A percentile compares a stretch with the other conserved stretches of the same genome.
Evolutionary conservation across 1,140 invertebrate genomes (phyloP).

Genomic region (Aphaenogaster ashmeadi): DNA sequence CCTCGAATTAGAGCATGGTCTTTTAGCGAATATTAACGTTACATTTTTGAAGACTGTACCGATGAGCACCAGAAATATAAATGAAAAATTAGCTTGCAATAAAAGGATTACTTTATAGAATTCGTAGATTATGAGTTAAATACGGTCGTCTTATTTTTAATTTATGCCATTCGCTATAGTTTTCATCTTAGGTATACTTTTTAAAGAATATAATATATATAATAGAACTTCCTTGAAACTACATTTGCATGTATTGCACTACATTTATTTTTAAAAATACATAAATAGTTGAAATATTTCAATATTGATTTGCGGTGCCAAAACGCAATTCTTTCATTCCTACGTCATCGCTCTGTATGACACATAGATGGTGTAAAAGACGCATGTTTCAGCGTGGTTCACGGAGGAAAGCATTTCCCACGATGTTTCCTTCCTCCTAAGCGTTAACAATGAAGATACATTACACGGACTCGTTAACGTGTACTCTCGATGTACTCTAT

Average conservation of each 20-base stretch:
- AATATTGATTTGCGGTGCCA: no score
- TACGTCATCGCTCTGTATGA: background rate
- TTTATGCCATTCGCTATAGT: background rate
- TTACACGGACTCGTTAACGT: slow-evolving; percentile 48
- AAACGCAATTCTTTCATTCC: background rate
- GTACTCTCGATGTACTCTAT: slow-evolving; percentile 42
- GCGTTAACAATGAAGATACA: slow-evolving; percentile 51
- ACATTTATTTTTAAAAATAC: background rate
- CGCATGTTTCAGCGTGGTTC: slow-evolving; percentile 10
- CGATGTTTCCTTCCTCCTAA: slow-evolving; percentile 42
- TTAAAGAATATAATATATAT: background rate
- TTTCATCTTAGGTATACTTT: background rate
- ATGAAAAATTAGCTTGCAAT: background rate
- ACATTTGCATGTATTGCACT: background rate
- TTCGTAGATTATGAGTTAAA: background rate
- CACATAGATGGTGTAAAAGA: background rate
- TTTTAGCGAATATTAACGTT: background rate
- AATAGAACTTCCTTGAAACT: background rate
- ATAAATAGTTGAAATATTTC: background rate
- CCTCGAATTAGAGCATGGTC: background rate
- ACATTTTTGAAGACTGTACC: background rate
- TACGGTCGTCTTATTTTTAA: background rate
- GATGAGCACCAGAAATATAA: background rate
- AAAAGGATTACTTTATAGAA: background rate
- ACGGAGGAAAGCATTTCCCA: slow-evolving; percentile 17